Percentiles rank a stretch among this genome's conserved stretches.
Conservation (phyloP, 2,797 vertebrate species). For the Hypotaenidia philippensis region DNA sequence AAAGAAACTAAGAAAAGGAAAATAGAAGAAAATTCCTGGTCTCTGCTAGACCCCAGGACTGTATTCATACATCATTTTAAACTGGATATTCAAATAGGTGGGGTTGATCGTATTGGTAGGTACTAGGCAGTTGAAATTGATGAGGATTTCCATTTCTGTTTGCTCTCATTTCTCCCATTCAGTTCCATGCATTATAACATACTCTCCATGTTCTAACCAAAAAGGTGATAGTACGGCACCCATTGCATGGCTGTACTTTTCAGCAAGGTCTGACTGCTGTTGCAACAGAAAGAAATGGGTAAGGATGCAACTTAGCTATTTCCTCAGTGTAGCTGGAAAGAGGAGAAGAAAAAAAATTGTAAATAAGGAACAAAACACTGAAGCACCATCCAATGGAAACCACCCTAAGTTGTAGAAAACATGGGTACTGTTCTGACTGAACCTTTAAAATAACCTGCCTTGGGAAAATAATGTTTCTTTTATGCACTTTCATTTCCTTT, state of each 20-base stretch:
- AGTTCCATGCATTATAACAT: not conserved
- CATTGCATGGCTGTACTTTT: not conserved
- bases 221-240: accelerated
- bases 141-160: not conserved
- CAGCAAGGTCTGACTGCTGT: not conserved
- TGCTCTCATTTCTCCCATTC: not conserved
- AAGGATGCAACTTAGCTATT: not conserved
- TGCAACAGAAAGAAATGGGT: not conserved
- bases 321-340: not conserved
- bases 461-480: not conserved
- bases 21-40: not conserved
- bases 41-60: not conserved
- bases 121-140: not conserved
- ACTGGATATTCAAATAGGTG: not conserved
- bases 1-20: not conserved
- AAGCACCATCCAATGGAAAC: not conserved
- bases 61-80: not conserved
- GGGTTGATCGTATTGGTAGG: not conserved
- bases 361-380: not conserved
- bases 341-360: not conserved
- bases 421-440: not conserved
- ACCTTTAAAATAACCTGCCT: not conserved
- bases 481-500: not conserved
- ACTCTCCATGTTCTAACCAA: not conserved
- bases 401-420: not conserved